phyloP scores from a whole-genome alignment of 2,797 vertebrate genomes.

The Cossypha dichroa region DNA sequence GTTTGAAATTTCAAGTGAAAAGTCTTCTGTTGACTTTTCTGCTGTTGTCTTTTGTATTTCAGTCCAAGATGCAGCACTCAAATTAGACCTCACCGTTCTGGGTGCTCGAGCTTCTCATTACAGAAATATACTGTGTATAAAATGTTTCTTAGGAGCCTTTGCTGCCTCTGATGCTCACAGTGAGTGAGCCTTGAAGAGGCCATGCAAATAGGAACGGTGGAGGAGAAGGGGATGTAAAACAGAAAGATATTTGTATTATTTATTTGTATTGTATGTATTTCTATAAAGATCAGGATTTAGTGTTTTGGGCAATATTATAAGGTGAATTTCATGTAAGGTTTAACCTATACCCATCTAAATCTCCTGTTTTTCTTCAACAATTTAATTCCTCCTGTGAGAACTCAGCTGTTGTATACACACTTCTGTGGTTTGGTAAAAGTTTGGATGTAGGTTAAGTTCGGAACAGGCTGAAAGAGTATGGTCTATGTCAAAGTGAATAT shows the following conservation, averaged over 20 bases:
- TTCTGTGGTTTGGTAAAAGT: conserved; percentile 16
- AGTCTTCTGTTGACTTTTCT: neutral
- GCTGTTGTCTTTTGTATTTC: neutral
- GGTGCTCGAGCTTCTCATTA: neutral
- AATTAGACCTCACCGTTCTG: neutral
- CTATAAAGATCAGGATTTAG: neutral
- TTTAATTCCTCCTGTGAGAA: neutral
- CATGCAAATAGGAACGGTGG: neutral
- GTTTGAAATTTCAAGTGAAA: neutral
- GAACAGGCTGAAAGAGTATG: conserved; percentile 22
- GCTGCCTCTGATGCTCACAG: neutral
- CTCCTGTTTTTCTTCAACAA: neutral
- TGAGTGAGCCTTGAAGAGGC: neutral
- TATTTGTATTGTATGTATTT: neutral
- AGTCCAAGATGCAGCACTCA: neutral
- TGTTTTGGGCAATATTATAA: neutral
- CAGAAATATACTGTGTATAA: neutral
- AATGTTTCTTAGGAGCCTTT: neutral
- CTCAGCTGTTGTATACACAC: neutral
- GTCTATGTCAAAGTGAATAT: neutral
- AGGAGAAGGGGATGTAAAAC: neutral
- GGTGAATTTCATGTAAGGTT: neutral
- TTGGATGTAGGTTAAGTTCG: neutral
- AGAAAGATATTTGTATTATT: neutral
- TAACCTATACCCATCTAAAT: neutral